Evolutionary conservation across 2,113 vertebrate species (phyloP), one percentile per base, ranked within the genome.

Genomic region (Martes martes): DNA sequence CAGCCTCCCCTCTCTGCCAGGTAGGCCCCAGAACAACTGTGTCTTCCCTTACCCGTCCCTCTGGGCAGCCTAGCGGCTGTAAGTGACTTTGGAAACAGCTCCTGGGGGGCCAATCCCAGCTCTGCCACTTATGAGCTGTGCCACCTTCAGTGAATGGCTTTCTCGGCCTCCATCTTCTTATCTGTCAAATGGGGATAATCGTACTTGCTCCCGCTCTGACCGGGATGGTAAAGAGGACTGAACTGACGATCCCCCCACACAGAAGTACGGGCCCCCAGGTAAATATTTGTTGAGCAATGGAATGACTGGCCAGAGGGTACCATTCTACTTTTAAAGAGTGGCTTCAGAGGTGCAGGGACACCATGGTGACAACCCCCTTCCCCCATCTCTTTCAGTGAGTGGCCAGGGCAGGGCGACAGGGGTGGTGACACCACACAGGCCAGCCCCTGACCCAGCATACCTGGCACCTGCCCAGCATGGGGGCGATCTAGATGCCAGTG

Each of bases 31-130:
- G 50, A 61, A 67, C 4, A 39, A 6, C 65, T 16, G 1, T 1
- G 14, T 2, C 24, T 14, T 8, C 28, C 39, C 59, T 39, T 0
- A 1, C 1, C 6, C 16, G 18, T 24, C 14, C 24, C 10, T 3
- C 78, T 45, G 26, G 55, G n/a, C 23, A 94, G 36, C 52, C 18
- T 50, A 18, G 55, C 7, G 57, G n/a, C 63, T 81, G 0, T 71
- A 11, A 59, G 21, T 52, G 57, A 74, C 36, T 69, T 50, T 55
- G 33, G 36, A 79, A 57, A 84, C 31, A 78, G 26, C 24, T 50
- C 91, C 15, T 24, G 50, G 55, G 18, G 55, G 55, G 55, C 18
- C 55, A 57, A 19, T 57, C 55, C 52, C 42, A 36, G 6, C 10
- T 59, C 36, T 73, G 36, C 59, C 11, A 4, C 26, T 83, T 55